These are phyloP conservation scores for Platyrinchus mystaceus DNA, from an alignment of 2,797 vertebrate genomes.

Conservation along the genomic window DNA sequence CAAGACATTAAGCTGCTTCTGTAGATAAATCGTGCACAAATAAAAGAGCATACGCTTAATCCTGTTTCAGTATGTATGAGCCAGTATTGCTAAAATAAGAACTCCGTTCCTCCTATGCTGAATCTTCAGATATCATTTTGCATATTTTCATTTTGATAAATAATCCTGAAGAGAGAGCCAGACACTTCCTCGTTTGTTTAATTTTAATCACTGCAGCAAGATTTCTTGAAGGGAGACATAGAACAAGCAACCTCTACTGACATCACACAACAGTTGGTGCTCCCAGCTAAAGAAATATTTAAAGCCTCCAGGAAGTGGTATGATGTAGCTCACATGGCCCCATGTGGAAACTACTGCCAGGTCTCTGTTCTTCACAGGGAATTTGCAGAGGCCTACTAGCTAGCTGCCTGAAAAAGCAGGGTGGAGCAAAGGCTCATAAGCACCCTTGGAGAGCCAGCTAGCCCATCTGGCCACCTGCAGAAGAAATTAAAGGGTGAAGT, in stretches of 20 bases:
- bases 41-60: conserved; percentile 21
- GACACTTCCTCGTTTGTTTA: neutral
- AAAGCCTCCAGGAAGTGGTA: neutral
- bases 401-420: neutral
- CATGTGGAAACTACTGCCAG: neutral
- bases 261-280: neutral
- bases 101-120: neutral
- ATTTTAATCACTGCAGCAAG: neutral
- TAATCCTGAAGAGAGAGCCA: neutral
- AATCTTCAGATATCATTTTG: neutral
- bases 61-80: neutral
- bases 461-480: neutral
- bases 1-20: conserved; percentile 41
- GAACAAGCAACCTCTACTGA: neutral
- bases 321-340: neutral
- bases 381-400: neutral
- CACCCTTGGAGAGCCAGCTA: neutral
- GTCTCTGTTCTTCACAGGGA: neutral
- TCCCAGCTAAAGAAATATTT: neutral
- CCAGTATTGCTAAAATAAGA: conserved; percentile 40
- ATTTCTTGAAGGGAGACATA: neutral
- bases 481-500: neutral
- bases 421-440: neutral
- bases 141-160: neutral
- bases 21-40: conserved; percentile 48